Conservation (phyloP, 2,113 vertebrate species). For the Murina feae region DNA sequence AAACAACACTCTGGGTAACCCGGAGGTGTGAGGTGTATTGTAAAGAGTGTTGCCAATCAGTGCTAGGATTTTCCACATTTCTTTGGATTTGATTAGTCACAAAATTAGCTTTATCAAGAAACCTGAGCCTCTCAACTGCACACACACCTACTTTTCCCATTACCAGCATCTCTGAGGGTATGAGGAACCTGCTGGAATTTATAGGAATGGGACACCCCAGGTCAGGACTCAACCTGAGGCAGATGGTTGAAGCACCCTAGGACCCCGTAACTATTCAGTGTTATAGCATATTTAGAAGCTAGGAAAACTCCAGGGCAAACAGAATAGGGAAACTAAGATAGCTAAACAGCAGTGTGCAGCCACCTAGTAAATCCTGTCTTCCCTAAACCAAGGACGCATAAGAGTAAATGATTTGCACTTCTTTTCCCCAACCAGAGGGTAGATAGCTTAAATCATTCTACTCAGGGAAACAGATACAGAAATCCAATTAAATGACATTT, state of each 20-base stretch:
- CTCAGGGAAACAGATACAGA: no score
- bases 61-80: background rate
- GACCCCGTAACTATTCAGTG: background rate
- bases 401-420: no score
- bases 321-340: no score
- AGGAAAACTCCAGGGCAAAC: no score
- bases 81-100: slow-evolving; percentile 19
- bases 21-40: background rate
- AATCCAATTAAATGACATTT: no score
- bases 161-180: background rate
- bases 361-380: no score
- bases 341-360: no score
- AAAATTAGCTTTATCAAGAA: slow-evolving; percentile 29
- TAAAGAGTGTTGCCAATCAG: background rate
- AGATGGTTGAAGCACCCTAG: background rate
- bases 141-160: background rate
- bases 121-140: background rate
- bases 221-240: background rate
- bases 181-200: background rate
- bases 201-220: background rate
- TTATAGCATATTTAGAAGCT: no score
- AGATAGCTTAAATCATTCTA: no score
- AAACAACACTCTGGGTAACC: background rate
- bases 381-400: no score
- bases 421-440: no score